Base-by-base conservation (phyloP, 2,113 vertebrate species). In the Crocuta crocuta region DNA sequence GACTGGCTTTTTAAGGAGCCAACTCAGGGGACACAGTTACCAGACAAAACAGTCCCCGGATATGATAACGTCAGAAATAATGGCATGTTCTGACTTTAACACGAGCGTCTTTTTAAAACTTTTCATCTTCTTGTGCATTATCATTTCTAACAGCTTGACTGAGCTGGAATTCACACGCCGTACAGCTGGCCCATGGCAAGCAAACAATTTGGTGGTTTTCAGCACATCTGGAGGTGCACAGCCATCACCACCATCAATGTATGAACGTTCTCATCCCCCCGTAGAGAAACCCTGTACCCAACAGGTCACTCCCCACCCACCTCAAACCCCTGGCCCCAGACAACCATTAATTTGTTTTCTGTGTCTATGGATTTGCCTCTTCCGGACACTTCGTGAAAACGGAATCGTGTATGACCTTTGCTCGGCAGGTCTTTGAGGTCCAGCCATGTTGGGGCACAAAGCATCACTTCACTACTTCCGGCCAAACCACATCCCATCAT, bases 401-500 rank as follows among this genome's bases (percentile, higher is more conserved):
- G 9, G 24, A 63, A 81, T 12, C 48, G 0, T 12, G 4, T 0
- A 2, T 2, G 35, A 48, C 43, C 80, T 53, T 43, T 19, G 7
- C 39, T 65, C 0, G 13, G 84, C 66, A 7, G 3, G 39, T 35
- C 65, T 89, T 10, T 24, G 66, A n/a, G 43, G 28, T 43, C 63
- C 53, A 48, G 45, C 15, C 15, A 5, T 2, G 21, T 31, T 85
- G 16, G 4, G 80, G 31, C 12, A 4, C 0, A 1, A 16, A 16
- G n/a, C 21, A 7, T 35, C 24, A 9, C 43, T 63, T 71, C 13
- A 48, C 4, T 73, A 5, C 48, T 84, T 28, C 24, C 0, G 23
- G 50, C 19, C 80, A 68, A 35, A 3, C 10, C 33, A 23, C 4
- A 3, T 33, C 16, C 28, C 39, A 1, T 0, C 5, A 21, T 16